These are phyloP conservation scores for Enteromius trimaculatus DNA, from an alignment of 2,797 vertebrate genomes.

Conservation along the genomic window DNA sequence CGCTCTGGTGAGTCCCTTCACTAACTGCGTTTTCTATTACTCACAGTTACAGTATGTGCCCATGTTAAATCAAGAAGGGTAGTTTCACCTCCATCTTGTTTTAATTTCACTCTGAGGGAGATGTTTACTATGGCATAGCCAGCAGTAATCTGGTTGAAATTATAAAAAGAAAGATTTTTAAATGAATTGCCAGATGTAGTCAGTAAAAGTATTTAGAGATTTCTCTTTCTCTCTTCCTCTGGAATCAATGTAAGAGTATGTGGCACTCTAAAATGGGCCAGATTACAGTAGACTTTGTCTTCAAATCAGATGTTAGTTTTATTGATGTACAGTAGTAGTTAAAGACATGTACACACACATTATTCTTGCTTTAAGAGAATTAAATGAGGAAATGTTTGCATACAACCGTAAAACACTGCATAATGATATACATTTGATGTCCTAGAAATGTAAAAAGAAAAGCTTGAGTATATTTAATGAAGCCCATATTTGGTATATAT, in stretches of 20 bases:
- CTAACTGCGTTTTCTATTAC: constrained; percentile 13
- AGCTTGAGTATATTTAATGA: not conserved
- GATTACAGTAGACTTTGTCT: constrained; percentile 26
- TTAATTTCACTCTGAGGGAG: not conserved
- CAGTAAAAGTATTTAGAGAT: not conserved
- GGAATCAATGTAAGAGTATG: not conserved
- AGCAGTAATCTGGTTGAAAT: not conserved
- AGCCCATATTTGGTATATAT: not conserved
- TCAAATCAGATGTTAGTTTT: not conserved
- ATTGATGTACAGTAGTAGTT: not conserved
- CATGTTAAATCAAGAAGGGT: constrained; percentile 33
- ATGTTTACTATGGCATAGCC: not conserved
- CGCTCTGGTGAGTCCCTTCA: constrained; percentile 89
- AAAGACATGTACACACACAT: not conserved
- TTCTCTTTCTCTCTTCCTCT: not conserved
- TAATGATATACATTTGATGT: not conserved
- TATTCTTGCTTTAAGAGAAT: constrained; percentile 1
- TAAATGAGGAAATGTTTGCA: not conserved
- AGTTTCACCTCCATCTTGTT: constrained; percentile 25
- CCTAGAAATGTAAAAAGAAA: not conserved
- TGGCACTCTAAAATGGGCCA: constrained; percentile 36
- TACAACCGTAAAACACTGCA: not conserved
- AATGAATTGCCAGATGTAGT: not conserved
- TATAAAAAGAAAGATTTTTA: not conserved
- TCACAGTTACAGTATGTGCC: constrained; percentile 39